Evolutionary conservation across 2,888 invertebrate species (phyloP), one percentile per base, ranked within the genome.

Genomic region (Colostygia pectinataria): DNA sequence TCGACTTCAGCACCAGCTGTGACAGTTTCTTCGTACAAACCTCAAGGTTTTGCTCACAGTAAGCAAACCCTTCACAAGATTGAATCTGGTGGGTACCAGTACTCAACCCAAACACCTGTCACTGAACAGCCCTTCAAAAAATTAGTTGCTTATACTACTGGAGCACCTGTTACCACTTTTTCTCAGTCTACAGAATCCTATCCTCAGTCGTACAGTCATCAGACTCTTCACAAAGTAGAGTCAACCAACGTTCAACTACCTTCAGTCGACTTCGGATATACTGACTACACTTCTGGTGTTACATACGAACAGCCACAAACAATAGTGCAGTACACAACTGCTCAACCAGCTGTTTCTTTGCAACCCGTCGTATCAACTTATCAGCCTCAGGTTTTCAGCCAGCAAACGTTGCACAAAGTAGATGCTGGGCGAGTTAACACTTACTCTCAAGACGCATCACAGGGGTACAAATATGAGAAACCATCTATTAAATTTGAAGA

Each of bases 81-180:
- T 6, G 77, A 74, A 47, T 71, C 80, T 2, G 71, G 59, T 10
- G 77, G 80, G 14, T 81, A 73, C 31, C 77, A 81, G 42, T 85
- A 86, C 39, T 74, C 83, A 4, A 77, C 76, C 2, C 74, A 75
- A 15, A 68, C 65, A 1, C 85, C 88, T 12, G 76, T 84, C 1
- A 69, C 73, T 41, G 89, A 89, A 63, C 77, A 77, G 45, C 87
- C 87, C 12, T 83, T 89, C 38, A 86, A 78, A 54, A 88, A 83
- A 63, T 29, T 82, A 1, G 76, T 84, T 12, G 88, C 89, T 24
- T 90, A 90, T 44, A 88, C 89, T 2, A 88, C 88, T 37, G 86
- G 87, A 3, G 71, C 83, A 2, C 58, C 74, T 15, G 55, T 72
- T 1, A 57, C 63, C 36, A 63, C 75, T 8, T 83, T 76, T 45